Evolutionary conservation across 2,797 vertebrate species (phyloP).

Genomic region (Pempheris klunzingeri): DNA sequence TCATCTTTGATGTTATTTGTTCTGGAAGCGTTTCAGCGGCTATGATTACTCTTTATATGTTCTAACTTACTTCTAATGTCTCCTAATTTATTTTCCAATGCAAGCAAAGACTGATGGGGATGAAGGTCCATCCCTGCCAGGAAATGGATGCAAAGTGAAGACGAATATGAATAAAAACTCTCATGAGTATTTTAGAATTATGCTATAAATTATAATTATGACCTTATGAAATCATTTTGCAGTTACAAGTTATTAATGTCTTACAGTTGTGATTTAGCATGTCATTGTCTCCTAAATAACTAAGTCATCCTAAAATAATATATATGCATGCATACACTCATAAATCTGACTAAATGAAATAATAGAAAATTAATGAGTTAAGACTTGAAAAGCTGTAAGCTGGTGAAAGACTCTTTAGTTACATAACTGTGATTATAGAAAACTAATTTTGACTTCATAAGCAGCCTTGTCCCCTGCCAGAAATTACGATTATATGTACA

Average conservation of each 20-base stretch:
- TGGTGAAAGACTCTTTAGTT: neutral
- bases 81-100: neutral
- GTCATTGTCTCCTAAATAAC: neutral
- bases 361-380: neutral
- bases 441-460: neutral
- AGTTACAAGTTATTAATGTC: too few relatives aligned
- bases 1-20: conserved; percentile 59
- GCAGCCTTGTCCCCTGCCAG: too few relatives aligned
- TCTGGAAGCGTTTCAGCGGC: conserved; percentile 59
- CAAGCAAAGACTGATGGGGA: conserved; percentile 12
- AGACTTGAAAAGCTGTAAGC: neutral
- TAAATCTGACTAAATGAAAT: neutral
- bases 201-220: conserved; percentile 2
- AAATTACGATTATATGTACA: too few relatives aligned
- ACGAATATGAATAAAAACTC: neutral
- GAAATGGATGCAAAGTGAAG: neutral
- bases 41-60: conserved; percentile 58
- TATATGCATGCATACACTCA: neutral
- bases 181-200: neutral
- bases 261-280: neutral
- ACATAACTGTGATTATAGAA: neutral
- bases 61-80: conserved; percentile 38
- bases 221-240: too few relatives aligned
- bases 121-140: neutral
- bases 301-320: neutral